Conservation (phyloP, 2,113 vertebrate genomes). For the Ptyas mucosa region DNA sequence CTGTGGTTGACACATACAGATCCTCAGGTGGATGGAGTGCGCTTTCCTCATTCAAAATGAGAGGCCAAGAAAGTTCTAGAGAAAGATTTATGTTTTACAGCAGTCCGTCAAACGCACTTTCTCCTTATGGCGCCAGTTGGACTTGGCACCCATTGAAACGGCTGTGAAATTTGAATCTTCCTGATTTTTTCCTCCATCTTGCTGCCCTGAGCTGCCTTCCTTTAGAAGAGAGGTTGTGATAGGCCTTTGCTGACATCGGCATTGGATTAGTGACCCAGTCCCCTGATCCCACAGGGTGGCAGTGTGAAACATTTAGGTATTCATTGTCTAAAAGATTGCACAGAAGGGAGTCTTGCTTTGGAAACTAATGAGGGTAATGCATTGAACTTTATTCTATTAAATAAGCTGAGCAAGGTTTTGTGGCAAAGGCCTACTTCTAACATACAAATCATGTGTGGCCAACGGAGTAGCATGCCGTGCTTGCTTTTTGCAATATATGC, state of each 20-base stretch:
- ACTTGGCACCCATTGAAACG: not conserved
- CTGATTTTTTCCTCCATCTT: not conserved
- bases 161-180: not conserved
- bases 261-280: not conserved
- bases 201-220: not conserved
- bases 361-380: not conserved
- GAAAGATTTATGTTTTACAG: not conserved
- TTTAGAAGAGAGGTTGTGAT: not conserved
- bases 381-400: not conserved
- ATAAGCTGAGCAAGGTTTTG: constrained; percentile 26
- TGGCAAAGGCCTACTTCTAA: constrained; percentile 21
- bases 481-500: constrained; percentile 43
- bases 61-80: not conserved
- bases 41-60: not conserved
- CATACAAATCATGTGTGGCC: constrained; percentile 26
- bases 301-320: not conserved
- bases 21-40: not conserved
- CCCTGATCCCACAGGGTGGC: not conserved
- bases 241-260: not conserved
- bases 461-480: constrained; percentile 17
- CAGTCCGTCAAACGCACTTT: not conserved
- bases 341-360: not conserved
- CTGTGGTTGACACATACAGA: not conserved
- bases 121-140: not conserved
- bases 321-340: not conserved